Evolutionary conservation across 1,140 invertebrate genomes (phyloP).

Genomic region (Myzus persicae): DNA sequence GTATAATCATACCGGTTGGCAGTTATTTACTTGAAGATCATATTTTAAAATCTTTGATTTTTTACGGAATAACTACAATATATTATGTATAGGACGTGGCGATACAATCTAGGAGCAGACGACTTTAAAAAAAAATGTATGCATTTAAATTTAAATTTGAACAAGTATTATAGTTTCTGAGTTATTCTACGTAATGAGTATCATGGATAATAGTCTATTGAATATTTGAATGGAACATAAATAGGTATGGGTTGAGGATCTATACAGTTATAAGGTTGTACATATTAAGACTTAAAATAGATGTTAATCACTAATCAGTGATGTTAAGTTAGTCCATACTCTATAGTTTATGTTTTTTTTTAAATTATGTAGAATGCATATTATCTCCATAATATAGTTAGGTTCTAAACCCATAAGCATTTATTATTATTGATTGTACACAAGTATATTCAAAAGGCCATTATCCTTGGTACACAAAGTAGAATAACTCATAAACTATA

Average conservation of each 20-base stretch:
- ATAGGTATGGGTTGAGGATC: not conserved
- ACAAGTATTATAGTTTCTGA: too few relatives aligned
- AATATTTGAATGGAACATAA: not conserved
- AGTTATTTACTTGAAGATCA: too few relatives aligned
- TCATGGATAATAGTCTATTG: not conserved
- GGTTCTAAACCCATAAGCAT: not conserved
- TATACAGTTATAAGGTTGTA: not conserved
- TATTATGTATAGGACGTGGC: too few relatives aligned
- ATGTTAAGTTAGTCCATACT: not conserved
- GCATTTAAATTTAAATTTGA: too few relatives aligned
- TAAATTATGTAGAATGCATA: not conserved
- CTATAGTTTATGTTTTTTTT: too few relatives aligned
- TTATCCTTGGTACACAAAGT: not conserved
- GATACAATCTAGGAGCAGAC: too few relatives aligned
- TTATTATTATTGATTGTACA: not conserved
- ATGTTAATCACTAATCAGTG: not conserved
- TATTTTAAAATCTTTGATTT: too few relatives aligned
- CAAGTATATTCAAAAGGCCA: not conserved
- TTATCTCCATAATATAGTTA: too few relatives aligned
- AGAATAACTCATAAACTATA: not conserved
- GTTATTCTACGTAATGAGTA: not conserved
- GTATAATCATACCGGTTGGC: too few relatives aligned
- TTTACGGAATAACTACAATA: too few relatives aligned
- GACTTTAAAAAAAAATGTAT: too few relatives aligned
- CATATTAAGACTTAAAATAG: not conserved